Conservation (phyloP, 2,797 vertebrate genomes). For the Poecile montanus region DNA sequence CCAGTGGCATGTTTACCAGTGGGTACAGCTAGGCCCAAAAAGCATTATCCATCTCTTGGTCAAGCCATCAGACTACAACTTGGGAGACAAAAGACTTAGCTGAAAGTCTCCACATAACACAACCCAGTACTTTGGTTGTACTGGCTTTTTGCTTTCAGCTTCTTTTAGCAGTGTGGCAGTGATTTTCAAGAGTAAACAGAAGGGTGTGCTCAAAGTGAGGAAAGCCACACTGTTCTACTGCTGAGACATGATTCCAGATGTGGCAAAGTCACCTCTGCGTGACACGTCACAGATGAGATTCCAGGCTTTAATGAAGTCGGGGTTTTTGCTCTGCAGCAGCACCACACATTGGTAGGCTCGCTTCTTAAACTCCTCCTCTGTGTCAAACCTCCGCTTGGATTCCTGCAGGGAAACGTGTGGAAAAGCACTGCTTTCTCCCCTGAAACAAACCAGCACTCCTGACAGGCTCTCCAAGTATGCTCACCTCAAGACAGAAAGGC, state of each 20-base stretch:
- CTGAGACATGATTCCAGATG: not conserved
- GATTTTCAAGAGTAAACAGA: not conserved
- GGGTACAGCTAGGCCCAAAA: not conserved
- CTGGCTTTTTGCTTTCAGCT: not conserved
- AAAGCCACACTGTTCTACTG: not conserved
- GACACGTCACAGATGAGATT: constrained; percentile 96
- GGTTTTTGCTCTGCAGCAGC: constrained; percentile 91
- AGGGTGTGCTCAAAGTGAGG: not conserved
- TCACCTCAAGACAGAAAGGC: not conserved
- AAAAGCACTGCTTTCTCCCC: not conserved
- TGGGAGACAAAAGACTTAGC: not conserved
- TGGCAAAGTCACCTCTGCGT: constrained; percentile 80
- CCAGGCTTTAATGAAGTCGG: constrained; percentile 91
- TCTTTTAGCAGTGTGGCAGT: not conserved
- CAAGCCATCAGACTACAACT: not conserved
- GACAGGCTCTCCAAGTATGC: not conserved
- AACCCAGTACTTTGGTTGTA: not conserved
- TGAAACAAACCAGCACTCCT: not conserved
- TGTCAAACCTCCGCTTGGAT: constrained; percentile 96
- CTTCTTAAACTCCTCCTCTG: constrained; percentile 94
- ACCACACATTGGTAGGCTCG: constrained; percentile 94
- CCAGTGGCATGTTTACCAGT: not conserved
- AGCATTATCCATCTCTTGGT: not conserved
- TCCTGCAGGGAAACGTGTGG: constrained; percentile 77
- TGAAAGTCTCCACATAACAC: not conserved